Evolutionary conservation across 2,797 vertebrate genomes (phyloP).

Genomic region (Nothura maculosa): DNA sequence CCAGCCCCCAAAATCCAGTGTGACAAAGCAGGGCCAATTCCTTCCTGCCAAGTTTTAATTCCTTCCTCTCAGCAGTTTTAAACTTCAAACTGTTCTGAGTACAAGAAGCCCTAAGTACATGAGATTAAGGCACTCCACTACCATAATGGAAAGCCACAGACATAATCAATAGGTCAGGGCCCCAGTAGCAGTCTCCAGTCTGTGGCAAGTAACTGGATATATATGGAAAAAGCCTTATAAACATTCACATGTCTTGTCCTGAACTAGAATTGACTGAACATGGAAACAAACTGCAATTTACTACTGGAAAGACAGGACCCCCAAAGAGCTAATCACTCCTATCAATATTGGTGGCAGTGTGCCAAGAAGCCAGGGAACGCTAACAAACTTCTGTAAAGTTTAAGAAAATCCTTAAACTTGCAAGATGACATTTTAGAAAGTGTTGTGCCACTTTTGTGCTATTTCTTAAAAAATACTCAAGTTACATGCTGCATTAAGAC

Average conservation of each 20-base stretch:
- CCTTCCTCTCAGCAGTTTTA: too few relatives aligned
- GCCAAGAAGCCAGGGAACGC: background rate
- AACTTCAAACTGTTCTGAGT: background rate
- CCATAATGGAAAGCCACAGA: background rate
- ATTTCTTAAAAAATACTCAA: background rate
- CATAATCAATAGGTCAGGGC: background rate
- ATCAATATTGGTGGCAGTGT: background rate
- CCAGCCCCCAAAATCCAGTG: background rate
- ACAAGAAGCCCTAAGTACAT: background rate
- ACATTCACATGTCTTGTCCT: background rate
- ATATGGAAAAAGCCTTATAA: background rate
- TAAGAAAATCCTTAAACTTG: background rate
- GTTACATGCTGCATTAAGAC: background rate
- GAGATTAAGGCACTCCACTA: background rate
- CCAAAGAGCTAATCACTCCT: background rate
- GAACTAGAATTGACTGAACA: background rate
- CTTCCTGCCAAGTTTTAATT: too few relatives aligned
- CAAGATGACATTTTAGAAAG: background rate
- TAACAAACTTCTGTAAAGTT: background rate
- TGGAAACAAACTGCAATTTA: background rate
- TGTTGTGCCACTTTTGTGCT: background rate
- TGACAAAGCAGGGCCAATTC: accelerated
- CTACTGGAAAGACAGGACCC: background rate
- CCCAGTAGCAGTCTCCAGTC: background rate
- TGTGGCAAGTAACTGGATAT: background rate